A percentile compares a stretch with the other conserved stretches of the same genome.
Evolutionary conservation across 2,113 vertebrate genomes (phyloP).

Genomic region (Brevimyrus niger): DNA sequence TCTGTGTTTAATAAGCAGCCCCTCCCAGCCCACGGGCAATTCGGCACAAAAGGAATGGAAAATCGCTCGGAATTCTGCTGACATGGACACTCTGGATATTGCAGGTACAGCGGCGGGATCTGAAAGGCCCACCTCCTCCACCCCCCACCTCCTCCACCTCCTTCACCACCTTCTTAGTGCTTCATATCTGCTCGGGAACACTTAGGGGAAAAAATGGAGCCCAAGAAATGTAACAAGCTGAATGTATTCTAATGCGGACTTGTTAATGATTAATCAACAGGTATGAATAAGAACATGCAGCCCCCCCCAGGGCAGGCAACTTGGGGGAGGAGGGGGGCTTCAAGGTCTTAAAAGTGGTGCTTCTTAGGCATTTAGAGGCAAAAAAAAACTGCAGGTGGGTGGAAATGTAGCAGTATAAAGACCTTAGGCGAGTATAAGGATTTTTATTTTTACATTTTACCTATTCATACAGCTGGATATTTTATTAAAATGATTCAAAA

Average conservation of each 20-base stretch:
- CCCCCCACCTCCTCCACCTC: neutral
- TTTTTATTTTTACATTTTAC: neutral
- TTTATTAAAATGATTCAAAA: neutral
- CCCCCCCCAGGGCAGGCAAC: neutral
- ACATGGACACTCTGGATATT: no score
- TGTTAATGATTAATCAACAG: neutral
- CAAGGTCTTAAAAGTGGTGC: neutral
- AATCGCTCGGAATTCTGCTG: neutral
- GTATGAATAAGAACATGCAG: neutral
- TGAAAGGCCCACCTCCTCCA: neutral
- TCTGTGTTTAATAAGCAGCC: neutral
- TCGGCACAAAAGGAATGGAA: neutral
- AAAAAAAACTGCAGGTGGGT: neutral
- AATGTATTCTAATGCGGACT: neutral
- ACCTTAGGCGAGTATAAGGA: neutral
- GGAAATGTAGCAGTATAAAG: neutral
- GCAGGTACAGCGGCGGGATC: neutral
- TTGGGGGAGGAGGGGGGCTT: neutral
- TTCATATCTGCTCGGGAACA: neutral
- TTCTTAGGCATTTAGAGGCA: neutral
- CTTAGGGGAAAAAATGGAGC: neutral
- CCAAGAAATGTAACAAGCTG: neutral
- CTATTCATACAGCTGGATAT: neutral
- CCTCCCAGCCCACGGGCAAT: neutral
- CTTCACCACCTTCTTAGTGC: no score